These are phyloP conservation scores for Gnathonemus longibarbis DNA, from an alignment of 2,113 vertebrate species.

Conservation along the genomic window DNA sequence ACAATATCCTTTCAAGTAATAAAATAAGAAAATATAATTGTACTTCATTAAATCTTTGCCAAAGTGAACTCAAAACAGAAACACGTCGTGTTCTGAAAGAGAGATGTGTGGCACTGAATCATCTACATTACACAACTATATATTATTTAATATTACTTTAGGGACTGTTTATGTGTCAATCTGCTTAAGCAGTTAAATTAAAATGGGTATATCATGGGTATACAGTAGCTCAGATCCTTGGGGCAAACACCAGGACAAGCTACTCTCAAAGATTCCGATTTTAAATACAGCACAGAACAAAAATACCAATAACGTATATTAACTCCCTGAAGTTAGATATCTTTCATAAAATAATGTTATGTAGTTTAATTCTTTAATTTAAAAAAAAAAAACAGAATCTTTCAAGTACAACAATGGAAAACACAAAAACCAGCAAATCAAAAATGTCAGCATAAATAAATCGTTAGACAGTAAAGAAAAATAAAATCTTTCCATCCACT, in stretches of 20 bases:
- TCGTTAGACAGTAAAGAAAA: neutral
- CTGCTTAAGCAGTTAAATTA: neutral
- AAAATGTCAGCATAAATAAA: neutral
- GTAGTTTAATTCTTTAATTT: neutral
- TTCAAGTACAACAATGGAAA: neutral
- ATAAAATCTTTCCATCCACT: neutral
- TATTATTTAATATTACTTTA: neutral
- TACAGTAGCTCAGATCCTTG: neutral
- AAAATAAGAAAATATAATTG: neutral
- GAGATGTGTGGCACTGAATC: neutral
- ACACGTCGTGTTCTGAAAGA: neutral
- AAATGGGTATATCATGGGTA: neutral
- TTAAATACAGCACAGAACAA: neutral
- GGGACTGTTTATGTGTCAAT: neutral
- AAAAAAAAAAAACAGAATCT: neutral
- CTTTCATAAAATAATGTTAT: neutral
- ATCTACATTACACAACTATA: neutral
- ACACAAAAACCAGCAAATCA: neutral
- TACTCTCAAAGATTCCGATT: neutral
- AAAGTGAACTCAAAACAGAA: neutral
- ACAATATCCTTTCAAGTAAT: neutral
- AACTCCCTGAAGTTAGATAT: neutral
- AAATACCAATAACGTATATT: neutral
- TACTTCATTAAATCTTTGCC: neutral
- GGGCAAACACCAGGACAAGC: slow-evolving; percentile 1